phyloP scores from a whole-genome alignment of 2,888 invertebrate species.

The Oligia latruncula region DNA sequence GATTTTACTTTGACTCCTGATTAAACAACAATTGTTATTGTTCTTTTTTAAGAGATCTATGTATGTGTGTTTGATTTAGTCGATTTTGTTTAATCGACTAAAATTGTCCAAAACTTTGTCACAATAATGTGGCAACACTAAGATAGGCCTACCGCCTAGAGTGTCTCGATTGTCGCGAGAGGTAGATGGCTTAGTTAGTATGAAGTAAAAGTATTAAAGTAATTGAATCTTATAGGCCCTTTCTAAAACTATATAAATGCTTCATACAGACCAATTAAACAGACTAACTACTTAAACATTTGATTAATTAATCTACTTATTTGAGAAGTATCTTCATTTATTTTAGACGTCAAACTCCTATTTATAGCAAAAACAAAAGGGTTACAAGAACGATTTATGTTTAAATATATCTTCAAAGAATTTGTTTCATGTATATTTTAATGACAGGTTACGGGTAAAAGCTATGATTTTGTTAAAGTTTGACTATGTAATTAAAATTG shows the following conservation, averaged over 20 bases:
- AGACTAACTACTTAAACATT: conserved; percentile 6
- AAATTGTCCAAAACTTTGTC: conserved; percentile 28
- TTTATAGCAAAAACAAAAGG: neutral
- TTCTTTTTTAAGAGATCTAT: conserved; percentile 51
- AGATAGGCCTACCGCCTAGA: conserved; percentile 8
- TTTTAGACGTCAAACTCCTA: conserved; percentile 5
- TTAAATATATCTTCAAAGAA: conserved; percentile 12
- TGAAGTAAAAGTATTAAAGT: conserved; percentile 56
- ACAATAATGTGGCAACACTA: conserved; percentile 20
- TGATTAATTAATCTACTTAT: conserved; percentile 18
- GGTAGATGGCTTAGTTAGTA: conserved; percentile 27
- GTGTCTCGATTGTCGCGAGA: conserved; percentile 6
- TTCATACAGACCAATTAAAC: conserved; percentile 26
- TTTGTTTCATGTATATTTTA: conserved; percentile 26
- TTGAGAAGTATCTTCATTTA: neutral
- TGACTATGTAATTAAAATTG: conserved; percentile 36
- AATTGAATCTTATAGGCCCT: conserved; percentile 42
- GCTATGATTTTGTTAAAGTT: conserved; percentile 55
- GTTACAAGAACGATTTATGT: conserved; percentile 11
- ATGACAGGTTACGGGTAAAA: conserved; percentile 64
- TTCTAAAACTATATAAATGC: conserved; percentile 25
- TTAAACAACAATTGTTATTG: conserved; percentile 40
- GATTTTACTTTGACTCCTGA: neutral
- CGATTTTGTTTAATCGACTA: conserved; percentile 56
- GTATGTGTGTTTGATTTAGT: conserved; percentile 44